These are phyloP conservation scores for Agrochola lota DNA, from an alignment of 2,888 invertebrate genomes.

Conservation along the genomic window DNA sequence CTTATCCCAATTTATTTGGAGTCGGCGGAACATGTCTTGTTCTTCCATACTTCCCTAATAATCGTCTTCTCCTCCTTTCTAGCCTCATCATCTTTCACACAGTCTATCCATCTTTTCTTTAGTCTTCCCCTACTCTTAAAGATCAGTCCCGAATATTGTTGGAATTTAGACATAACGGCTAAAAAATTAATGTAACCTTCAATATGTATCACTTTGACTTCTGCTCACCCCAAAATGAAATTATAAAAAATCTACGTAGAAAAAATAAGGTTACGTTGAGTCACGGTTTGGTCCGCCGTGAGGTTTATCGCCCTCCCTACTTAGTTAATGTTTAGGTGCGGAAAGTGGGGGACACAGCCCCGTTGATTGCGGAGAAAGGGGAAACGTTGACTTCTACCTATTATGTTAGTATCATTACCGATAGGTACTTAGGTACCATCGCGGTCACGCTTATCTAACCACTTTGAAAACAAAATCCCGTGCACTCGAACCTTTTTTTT, in stretches of 20 bases:
- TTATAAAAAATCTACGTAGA: constrained; percentile 15
- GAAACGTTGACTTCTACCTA: constrained; percentile 33
- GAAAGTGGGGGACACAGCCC: constrained; percentile 50
- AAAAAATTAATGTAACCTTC: constrained; percentile 15
- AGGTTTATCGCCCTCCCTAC: constrained; percentile 63
- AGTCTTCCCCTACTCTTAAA: too few species aligned
- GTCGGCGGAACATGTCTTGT: too few species aligned
- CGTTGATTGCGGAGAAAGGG: constrained; percentile 54
- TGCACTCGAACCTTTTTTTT: too few species aligned
- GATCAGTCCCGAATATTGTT: neutral
- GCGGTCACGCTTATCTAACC: too few species aligned
- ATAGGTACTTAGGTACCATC: too few species aligned
- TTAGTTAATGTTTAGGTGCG: constrained; percentile 67
- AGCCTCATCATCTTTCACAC: too few species aligned
- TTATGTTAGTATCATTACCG: neutral
- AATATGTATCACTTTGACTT: constrained; percentile 40
- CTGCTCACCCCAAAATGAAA: constrained; percentile 11
- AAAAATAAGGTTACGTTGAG: constrained; percentile 53
- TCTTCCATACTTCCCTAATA: too few species aligned
- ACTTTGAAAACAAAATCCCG: too few species aligned
- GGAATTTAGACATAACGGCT: neutral
- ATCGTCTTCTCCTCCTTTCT: too few species aligned
- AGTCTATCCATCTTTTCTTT: too few species aligned
- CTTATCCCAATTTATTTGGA: too few species aligned
- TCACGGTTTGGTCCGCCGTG: constrained; percentile 61